Conservation (phyloP, 2,113 vertebrate species). For the Lagopus muta region DNA sequence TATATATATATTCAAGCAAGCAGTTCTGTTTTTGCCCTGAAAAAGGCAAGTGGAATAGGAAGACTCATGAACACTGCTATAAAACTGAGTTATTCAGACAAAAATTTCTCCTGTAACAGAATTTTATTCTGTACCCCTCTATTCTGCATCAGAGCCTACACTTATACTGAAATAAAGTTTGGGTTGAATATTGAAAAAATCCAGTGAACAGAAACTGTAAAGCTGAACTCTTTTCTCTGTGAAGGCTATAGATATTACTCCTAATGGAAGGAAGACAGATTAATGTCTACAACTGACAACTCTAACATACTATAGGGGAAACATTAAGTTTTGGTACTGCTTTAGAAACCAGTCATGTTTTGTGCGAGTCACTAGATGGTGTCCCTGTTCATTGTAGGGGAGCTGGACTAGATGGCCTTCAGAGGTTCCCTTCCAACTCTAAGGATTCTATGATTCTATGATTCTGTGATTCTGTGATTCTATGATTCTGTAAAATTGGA, state of each 20-base stretch:
- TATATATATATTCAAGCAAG: background rate
- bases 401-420: too few relatives aligned
- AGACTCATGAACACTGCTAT: background rate
- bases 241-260: background rate
- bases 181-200: background rate
- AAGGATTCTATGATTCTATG: too few relatives aligned
- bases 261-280: background rate
- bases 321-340: background rate
- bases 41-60: background rate
- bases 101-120: background rate
- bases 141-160: background rate
- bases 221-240: background rate
- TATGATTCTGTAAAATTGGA: background rate
- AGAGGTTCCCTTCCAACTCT: too few relatives aligned
- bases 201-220: background rate
- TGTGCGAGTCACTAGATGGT: background rate
- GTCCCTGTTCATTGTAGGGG: too few relatives aligned
- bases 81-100: background rate
- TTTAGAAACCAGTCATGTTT: background rate
- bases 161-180: background rate
- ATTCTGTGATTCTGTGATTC: background rate
- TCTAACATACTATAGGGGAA: background rate
- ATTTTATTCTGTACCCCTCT: background rate
- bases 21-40: background rate
- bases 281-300: background rate